Conservation (phyloP, 23 tunicate species). For the Ascidia mentula region DNA sequence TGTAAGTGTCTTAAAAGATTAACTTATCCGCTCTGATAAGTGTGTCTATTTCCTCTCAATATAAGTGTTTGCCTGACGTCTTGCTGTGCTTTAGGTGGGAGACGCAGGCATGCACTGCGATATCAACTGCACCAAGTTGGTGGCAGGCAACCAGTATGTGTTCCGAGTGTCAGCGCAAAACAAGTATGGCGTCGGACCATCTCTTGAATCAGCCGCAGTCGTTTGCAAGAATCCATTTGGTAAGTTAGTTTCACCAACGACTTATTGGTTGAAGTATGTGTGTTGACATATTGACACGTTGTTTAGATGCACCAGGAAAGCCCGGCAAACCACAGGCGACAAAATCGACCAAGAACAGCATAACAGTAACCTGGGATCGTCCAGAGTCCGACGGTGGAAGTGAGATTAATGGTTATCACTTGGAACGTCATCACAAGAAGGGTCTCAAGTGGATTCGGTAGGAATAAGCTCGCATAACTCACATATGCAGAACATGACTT, state of each 20-base stretch:
- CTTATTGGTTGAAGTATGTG: neutral
- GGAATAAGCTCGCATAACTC: neutral
- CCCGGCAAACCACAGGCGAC: slow-evolving; percentile 66
- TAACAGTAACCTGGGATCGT: slow-evolving; percentile 84
- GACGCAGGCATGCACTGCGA: slow-evolving; percentile 68
- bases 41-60: neutral
- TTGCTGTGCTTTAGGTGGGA: slow-evolving; percentile 24
- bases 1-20: slow-evolving; percentile 29
- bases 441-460: slow-evolving; percentile 86
- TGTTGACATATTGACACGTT: neutral
- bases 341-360: slow-evolving; percentile 50
- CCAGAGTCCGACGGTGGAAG: slow-evolving; percentile 90
- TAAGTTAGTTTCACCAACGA: slow-evolving; percentile 11
- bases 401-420: slow-evolving; percentile 76
- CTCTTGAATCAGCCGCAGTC: slow-evolving; percentile 50
- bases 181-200: slow-evolving; percentile 77
- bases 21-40: slow-evolving; percentile 1
- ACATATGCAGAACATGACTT: neutral
- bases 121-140: slow-evolving; percentile 56
- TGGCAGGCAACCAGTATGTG: slow-evolving; percentile 79
- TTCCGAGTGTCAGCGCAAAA: slow-evolving; percentile 96
- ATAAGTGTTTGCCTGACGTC: neutral
- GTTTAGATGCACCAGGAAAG: slow-evolving; percentile 74
- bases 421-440: slow-evolving; percentile 69
- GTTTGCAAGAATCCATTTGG: slow-evolving; percentile 87